Evolutionary conservation across 2,888 invertebrate genomes (phyloP), one percentile per base, ranked within the genome.

Genomic region (Aphrophora alni): DNA sequence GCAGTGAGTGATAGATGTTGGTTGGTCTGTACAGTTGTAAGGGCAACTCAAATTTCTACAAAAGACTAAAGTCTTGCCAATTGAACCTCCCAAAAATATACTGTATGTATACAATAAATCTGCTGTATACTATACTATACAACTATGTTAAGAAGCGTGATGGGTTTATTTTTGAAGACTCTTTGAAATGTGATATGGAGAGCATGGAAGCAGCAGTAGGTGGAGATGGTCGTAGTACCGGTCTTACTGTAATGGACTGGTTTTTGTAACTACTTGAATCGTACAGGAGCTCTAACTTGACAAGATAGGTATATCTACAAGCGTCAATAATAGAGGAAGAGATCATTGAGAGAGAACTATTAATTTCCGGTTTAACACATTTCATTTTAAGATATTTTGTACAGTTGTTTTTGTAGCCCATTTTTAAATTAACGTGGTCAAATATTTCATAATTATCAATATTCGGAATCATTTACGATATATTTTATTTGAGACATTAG

Each of bases 21-120:
- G n/a, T n/a, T n/a, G n/a, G 76, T n/a, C 24, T 75, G 21, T 75
- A 68, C 24, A 69, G 80, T 12, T 21, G 80, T 74, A 69, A 75
- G 12, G 44, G 44, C 2, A 73, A 73, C 27, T 73, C 27, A 27
- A 73, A 27, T 33, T 73, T 73, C 27, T 73, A 27, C 28, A 26
- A 73, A 27, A 28, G 73, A 73, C 26, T 73, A 5, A 73, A 73
- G 14, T 17, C 28, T n/a, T 26, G 21, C 21, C 73, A 73, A 73
- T 27, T 73, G 5, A 28, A 73, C 28, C 27, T 73, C 5, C 73
- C 10, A 73, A 8, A n/a, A n/a, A n/a, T n/a, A n/a, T n/a, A n/a
- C n/a, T n/a, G n/a, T n/a, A n/a, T n/a, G n/a, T n/a, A 26, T 77
- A n/a, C 17, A 77, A 24, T 28, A 25, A n/a, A n/a, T n/a, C 17